These are phyloP conservation scores for Speoplatyrhinus poulsoni DNA, from an alignment of 2,113 vertebrate genomes.

Conservation along the genomic window DNA sequence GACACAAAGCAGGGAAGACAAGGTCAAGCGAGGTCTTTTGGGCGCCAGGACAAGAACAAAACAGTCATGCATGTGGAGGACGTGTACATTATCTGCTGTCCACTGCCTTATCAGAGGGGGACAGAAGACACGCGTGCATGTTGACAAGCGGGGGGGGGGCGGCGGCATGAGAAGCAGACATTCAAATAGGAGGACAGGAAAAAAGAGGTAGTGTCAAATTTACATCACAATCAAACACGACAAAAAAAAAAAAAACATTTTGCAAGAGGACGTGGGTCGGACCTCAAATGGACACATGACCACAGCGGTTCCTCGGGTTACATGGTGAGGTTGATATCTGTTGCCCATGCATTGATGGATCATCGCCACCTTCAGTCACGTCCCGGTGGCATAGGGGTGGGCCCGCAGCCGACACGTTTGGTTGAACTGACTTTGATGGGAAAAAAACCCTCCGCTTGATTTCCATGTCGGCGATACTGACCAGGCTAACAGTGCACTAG, in stretches of 20 bases:
- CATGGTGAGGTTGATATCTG: constrained; percentile 63
- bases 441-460: constrained; percentile 11
- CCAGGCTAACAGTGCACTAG: constrained; percentile 30
- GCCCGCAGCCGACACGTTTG: constrained; percentile 20
- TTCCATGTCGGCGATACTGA: constrained; percentile 39
- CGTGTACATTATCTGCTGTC: constrained; percentile 68
- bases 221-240: constrained; percentile 48
- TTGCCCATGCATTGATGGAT: constrained; percentile 66
- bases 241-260: constrained; percentile 31
- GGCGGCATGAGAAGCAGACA: constrained; percentile 9
- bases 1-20: constrained; percentile 38
- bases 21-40: constrained; percentile 42
- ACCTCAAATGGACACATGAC: constrained; percentile 34
- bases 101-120: constrained; percentile 70
- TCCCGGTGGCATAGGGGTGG: constrained; percentile 56
- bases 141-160: no score
- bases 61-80: constrained; percentile 53
- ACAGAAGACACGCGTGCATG: constrained; percentile 31
- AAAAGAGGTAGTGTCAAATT: constrained; percentile 50
- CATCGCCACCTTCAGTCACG: constrained; percentile 47
- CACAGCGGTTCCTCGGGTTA: constrained; percentile 51
- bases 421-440: constrained; percentile 6
- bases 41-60: constrained; percentile 49
- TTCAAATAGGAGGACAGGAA: constrained; percentile 36
- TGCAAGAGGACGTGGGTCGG: constrained; percentile 23